Evolutionary conservation across 92 coral and sea anemone species (phyloP), one percentile per base, ranked within the genome.

Genomic region (Porites rus): DNA sequence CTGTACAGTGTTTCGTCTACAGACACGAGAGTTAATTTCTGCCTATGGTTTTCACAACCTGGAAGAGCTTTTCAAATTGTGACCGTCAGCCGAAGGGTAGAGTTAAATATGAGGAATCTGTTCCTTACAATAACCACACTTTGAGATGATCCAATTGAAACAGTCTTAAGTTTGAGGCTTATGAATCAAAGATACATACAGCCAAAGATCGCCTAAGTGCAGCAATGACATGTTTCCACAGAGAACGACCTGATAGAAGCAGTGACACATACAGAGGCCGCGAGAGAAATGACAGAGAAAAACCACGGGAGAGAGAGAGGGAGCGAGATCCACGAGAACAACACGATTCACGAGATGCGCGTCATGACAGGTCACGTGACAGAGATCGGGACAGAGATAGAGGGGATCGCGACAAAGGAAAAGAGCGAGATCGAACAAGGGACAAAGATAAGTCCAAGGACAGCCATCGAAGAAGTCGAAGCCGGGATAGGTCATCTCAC

Each of bases 371-470:
- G 51, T 89, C 92, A 28, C 84, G 95, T 20, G 96, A 93, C 53
- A 88, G 94, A 75, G 96, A 93, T 1, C 84, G 89, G 25, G 85
- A 78, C 43, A 90, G 89, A 28, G 95, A 90, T 8, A 75, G 88
- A 80, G 85, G 84, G 21, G 89, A 89, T 7, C 69, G 93, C 59
- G 97, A 88, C 58, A 95, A 89, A 65, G 67, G 76, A 53, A 87
- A 93, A 51, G 96, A 88, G 28, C 82, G 91, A 72, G 98, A 94
- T 21, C 89, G 94, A 74, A 75, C 86, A 66, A 86, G 95, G 79
- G 98, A 89, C 51, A 89, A 92, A 60, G 90, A 78, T 20, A 85
- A 87, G 75, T 71, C 82, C 4, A 75, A 86, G 75, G 93, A 91
- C 25, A 70, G 82, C 60, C 91, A 91, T 51, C 79, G 92, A 28